Base-by-base conservation (phyloP, 2,797 vertebrate species). In the Anguilla megastoma region DNA sequence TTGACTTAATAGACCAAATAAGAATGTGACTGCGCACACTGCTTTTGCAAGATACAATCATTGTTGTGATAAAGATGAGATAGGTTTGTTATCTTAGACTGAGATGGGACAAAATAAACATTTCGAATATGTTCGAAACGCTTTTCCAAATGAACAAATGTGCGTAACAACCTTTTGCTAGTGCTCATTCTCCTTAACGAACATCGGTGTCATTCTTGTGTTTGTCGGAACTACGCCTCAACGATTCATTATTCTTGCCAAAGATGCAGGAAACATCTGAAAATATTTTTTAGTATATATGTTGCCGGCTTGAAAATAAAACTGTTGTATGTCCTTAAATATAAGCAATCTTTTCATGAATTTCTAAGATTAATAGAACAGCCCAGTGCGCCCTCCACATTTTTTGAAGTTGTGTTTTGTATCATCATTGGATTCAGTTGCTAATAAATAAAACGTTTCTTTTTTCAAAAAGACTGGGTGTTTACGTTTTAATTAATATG, bases 31-130 rank as follows among this genome's bases (percentile, higher is more conserved):
- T 7, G 30, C 6, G 10, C 27, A 33, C 79, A 48, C 45, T 50
- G 41, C 24, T 45, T 50, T 82, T 27, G 79, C 79, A 82, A 82
- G 50, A 82, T 82, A 82, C 79, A 82, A 82, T 82, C 79, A 82
- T 82, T 50, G 18, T 10, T 50, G 24, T 8, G 45, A 9, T n/a
- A n/a, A 69, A 69, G n/a, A n/a, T 82, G 21, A 50, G 45, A 50
- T n/a, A 82, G 4, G 45, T 82, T 82, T 82, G 45, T 82, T 82
- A 80, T 9, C 48, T 82, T 50, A 82, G 36, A 18, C 71, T 76
- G 10, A 45, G 21, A 82, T 82, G 79, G 74, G 33, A 36, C 79
- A 50, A 48, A 41, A 48, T 21, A 48, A 24, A 45, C 2, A 16
- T 82, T 82, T 82, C n/a, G 21, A 50, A 50, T 82, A 21, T 48